These are phyloP conservation scores for Riparia riparia DNA, from an alignment of 2,113 vertebrate genomes.

Conservation along the genomic window DNA sequence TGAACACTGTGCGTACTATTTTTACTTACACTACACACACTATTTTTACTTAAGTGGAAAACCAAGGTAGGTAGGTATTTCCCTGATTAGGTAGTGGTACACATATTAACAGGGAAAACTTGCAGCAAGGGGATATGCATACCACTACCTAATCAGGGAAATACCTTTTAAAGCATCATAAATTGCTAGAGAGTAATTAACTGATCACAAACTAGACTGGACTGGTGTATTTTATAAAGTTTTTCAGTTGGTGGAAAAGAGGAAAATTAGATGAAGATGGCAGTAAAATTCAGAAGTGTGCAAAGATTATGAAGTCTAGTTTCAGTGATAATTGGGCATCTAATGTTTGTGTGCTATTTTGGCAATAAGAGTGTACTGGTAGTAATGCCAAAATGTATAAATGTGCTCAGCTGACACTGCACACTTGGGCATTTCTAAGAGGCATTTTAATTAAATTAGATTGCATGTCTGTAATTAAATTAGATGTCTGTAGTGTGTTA, in stretches of 20 bases:
- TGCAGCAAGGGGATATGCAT: neutral
- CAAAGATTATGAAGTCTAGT: neutral
- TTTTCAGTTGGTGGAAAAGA: neutral
- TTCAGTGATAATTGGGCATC: neutral
- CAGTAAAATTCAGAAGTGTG: neutral
- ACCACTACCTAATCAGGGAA: neutral
- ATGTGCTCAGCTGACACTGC: accelerated
- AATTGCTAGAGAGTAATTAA: neutral
- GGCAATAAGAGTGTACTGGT: neutral
- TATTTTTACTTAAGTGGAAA: neutral
- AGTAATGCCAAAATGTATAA: neutral
- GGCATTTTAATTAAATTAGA: neutral
- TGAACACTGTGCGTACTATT: neutral
- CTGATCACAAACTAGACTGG: neutral
- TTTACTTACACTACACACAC: neutral
- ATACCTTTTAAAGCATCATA: neutral
- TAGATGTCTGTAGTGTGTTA: neutral
- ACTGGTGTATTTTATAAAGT: accelerated
- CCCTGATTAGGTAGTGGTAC: too few species aligned
- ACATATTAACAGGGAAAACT: too few species aligned
- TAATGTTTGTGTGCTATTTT: neutral
- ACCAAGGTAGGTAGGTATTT: neutral
- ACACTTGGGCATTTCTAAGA: neutral
- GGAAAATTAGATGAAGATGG: neutral
- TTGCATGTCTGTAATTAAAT: neutral